Base-by-base conservation (phyloP, 1,140 invertebrate genomes). In the Teleopsis dalmanni region DNA sequence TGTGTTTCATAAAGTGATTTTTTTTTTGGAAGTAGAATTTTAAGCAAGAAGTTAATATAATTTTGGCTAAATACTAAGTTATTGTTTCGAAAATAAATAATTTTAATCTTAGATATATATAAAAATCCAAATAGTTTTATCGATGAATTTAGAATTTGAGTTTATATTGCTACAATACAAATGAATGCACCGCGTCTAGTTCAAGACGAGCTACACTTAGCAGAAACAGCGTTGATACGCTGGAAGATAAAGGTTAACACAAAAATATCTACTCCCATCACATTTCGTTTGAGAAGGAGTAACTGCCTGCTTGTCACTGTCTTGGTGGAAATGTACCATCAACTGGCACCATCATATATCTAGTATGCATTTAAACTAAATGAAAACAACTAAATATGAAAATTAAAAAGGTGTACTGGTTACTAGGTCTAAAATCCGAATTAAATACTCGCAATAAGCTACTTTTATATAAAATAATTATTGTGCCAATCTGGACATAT, bases 401-500 rank as follows among this genome's bases (percentile, higher is more conserved):
- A 44, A 47, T 27, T 1, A 44, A 41, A 23, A 47, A 34, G 53
- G 38, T 53, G 44, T 48, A 46, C 31, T 56, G 51, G 54, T 18
- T 56, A 18, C 11, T 50, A 10, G 38, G 47, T 2, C 19, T 8
- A 33, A 41, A 48, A 14, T 48, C 26, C n/a, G 25, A 29, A 34
- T 16, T 48, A 22, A 50, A 22, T 50, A 18, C 50, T 29, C 47
- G 47, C 44, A 56, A 53, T 38, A 51, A 56, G 51, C 22, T 53
- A 41, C 29, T 16, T 8, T 25, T 55, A 26, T 50, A 53, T n/a
- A 57, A 57, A 53, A n/a, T 49, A 11, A 50, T 57, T 34, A 29
- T 57, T n/a, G 52, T 53, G 36, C 51, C 51, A 47, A 47, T 51
- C 22, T 53, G 49, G 51, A 49, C 48, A 5, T 55, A 53, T 27